Base-by-base conservation (phyloP, 2,113 vertebrate species). In the Mionectes macconnelli region DNA sequence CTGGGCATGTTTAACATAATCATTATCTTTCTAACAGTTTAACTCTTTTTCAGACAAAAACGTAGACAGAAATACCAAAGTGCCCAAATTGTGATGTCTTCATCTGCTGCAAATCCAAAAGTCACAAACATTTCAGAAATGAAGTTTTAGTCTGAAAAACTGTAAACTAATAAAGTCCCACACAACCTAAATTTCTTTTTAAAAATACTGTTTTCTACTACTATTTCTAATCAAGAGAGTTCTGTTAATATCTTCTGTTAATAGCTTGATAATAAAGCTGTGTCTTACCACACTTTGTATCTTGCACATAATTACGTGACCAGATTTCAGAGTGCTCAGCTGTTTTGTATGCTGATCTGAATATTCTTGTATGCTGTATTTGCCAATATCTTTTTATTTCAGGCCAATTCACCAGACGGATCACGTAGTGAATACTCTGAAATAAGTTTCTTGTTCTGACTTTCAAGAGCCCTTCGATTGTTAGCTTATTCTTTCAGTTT, bases 21-120 rank as follows among this genome's bases (percentile, higher is more conserved):
- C 11, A 52, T 91, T 66, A 35, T 33, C 50, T 82, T 84, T 81
- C 86, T 93, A 75, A 86, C 52, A 83, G 49, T 93, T 94, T 77
- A 94, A 95, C 81, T 84, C 42, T 97, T 96, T 95, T 97, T 94
- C 94, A 96, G 94, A 94, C 60, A 49, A 79, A 94, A 97, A 76
- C 57, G 21, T 73, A 79, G n/a, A 28, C 25, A 53, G 23, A 85
- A 68, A 30, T 87, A 56, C 35, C 9, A 83, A 68, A 83, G 33
- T 75, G 52, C 6, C 33, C 40, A 57, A 83, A 53, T 44, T 20
- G 3, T 42, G 45, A 69, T 55, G 42, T 37, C 40, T 91, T 84
- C 2, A 44, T 82, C 33, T 57, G 42, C 39, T 88, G 52, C 60
- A 56, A 86, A 88, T 82, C 20, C n/a, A 15, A 83, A 94, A 84